Evolutionary conservation across 2,888 invertebrate genomes (phyloP).

Genomic region (Coenonympha arcania): DNA sequence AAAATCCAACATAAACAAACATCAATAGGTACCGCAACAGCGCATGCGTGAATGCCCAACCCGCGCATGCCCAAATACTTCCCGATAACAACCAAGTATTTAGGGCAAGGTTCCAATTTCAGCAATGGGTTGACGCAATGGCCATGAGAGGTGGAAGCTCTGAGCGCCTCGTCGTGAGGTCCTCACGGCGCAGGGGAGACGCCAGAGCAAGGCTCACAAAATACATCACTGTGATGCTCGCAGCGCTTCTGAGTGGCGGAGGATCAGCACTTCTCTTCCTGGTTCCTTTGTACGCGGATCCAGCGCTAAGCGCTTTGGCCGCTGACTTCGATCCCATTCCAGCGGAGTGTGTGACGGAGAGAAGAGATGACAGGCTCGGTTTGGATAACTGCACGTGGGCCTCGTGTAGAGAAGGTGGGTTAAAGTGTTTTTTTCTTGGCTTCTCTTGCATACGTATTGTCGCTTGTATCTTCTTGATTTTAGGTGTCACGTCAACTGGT

Average conservation of each 20-base stretch:
- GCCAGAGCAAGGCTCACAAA: constrained; percentile 62
- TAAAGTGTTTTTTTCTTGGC: not conserved
- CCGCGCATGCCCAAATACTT: not conserved
- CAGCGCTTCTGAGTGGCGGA: constrained; percentile 62
- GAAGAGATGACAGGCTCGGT: constrained; percentile 80
- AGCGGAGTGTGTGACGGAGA: constrained; percentile 81
- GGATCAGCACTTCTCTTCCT: constrained; percentile 67
- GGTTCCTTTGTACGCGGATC: constrained; percentile 69
- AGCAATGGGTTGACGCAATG: constrained; percentile 67
- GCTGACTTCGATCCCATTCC: constrained; percentile 84
- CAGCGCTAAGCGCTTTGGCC: constrained; percentile 75
- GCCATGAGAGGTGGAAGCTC: constrained; percentile 70
- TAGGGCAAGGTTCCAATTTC: constrained; percentile 33
- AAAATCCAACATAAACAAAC: not conserved
- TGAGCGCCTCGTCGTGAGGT: constrained; percentile 60
- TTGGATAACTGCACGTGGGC: constrained; percentile 87
- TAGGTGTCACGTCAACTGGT: too few relatives aligned
- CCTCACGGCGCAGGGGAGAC: constrained; percentile 56
- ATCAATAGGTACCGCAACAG: not conserved
- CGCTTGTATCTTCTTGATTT: not conserved
- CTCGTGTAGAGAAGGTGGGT: constrained; percentile 81
- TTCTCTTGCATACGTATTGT: not conserved
- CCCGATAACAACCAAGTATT: constrained; percentile 5
- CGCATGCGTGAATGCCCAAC: not conserved
- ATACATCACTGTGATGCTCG: constrained; percentile 62